Evolutionary conservation across 2,888 invertebrate genomes (phyloP).

Genomic region (Baccha elongata): DNA sequence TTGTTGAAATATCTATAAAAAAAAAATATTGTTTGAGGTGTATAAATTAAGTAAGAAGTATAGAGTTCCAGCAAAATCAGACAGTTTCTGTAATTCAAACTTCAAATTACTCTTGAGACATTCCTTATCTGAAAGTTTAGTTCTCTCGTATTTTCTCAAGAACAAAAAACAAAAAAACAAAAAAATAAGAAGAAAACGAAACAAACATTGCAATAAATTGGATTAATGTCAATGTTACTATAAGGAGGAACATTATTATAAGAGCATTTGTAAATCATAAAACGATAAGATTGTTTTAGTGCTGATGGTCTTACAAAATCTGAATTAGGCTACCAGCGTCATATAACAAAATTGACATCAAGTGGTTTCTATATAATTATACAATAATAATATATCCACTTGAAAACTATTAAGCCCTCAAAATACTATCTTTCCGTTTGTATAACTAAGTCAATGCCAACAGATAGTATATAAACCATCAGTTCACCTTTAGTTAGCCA

Average conservation of each 20-base stretch:
- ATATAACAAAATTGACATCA: constrained; percentile 37
- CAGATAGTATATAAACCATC: constrained; percentile 36
- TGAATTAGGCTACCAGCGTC: constrained; percentile 44
- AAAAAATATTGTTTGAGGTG: too few relatives aligned
- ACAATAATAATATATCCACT: constrained; percentile 29
- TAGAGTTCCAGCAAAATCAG: background rate
- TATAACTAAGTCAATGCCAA: constrained; percentile 50
- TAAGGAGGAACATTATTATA: constrained; percentile 7
- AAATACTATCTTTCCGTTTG: constrained; percentile 17
- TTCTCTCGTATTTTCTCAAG: background rate
- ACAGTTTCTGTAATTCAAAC: background rate
- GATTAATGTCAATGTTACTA: constrained; percentile 42
- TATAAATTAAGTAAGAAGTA: background rate
- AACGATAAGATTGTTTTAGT: constrained; percentile 59
- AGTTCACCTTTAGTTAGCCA: background rate
- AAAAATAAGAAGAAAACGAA: background rate
- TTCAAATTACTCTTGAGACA: background rate
- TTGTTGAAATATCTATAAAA: too few relatives aligned
- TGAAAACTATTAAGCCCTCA: constrained; percentile 16
- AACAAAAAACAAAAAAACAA: background rate
- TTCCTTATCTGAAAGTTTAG: too few relatives aligned
- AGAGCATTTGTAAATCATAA: constrained; percentile 41
- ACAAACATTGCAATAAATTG: constrained; percentile 25
- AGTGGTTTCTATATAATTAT: constrained; percentile 14
- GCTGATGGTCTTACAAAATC: constrained; percentile 35